Percentiles rank a stretch among this genome's conserved stretches.
These are phyloP conservation scores for Oplegnathus fasciatus DNA, from an alignment of 2,113 vertebrate genomes.

Conservation along the genomic window DNA sequence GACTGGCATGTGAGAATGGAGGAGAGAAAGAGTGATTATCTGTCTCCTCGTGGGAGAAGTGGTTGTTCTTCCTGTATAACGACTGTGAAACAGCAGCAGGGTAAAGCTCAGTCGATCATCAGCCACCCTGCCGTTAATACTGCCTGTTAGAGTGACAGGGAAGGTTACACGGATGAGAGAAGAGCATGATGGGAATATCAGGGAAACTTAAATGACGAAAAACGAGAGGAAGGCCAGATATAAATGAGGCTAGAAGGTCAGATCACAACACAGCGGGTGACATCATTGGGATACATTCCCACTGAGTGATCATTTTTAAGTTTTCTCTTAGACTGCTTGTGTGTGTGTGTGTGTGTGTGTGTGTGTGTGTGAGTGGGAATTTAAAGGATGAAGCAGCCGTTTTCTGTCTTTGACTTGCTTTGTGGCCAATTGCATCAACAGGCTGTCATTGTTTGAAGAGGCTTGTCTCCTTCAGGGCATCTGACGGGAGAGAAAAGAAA, in stretches of 20 bases:
- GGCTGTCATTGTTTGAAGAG: constrained; percentile 73
- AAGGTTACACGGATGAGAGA: not conserved
- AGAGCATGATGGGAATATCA: constrained; percentile 45
- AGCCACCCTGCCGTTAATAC: constrained; percentile 12
- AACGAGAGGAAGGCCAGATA: constrained; percentile 41
- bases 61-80: constrained; percentile 10
- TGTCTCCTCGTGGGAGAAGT: constrained; percentile 39
- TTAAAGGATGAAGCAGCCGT: constrained; percentile 45
- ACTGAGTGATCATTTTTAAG: constrained; percentile 45
- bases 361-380: constrained; percentile 26
- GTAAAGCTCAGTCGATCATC: constrained; percentile 57
- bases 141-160: constrained; percentile 1
- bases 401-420: constrained; percentile 61
- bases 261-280: constrained; percentile 37
- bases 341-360: constrained; percentile 16
- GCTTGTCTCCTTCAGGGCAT: constrained; percentile 59
- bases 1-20: constrained; percentile 45
- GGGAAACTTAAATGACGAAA: constrained; percentile 19
- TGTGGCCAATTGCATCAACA: constrained; percentile 68
- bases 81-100: constrained; percentile 22
- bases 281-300: constrained; percentile 58
- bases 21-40: constrained; percentile 17
- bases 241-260: constrained; percentile 52
- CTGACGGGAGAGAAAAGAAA: constrained; percentile 51
- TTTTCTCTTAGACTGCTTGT: constrained; percentile 5